phyloP scores from a whole-genome alignment of 2,797 vertebrate species.

The Poliocrania exsul region DNA sequence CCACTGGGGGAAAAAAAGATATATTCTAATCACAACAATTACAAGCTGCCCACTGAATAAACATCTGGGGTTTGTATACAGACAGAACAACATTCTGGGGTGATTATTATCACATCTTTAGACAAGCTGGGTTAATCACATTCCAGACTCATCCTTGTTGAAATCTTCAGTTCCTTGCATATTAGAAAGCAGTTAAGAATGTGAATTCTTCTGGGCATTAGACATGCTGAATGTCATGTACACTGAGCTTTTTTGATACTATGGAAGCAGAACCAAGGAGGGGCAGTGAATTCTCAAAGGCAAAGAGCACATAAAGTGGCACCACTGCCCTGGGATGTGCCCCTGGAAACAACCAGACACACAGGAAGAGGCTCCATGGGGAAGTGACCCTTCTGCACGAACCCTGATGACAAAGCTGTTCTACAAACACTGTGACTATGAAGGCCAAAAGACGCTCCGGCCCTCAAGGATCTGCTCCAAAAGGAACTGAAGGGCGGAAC shows the following conservation, averaged over 20 bases:
- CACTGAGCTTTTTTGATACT: fast-evolving
- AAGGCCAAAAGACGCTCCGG: background rate
- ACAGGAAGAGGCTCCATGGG: background rate
- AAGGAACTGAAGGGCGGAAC: background rate
- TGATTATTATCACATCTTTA: background rate
- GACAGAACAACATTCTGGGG: background rate
- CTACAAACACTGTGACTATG: background rate
- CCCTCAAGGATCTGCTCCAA: background rate
- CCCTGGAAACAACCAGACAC: background rate
- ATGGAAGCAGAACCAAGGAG: background rate
- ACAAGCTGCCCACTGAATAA: background rate
- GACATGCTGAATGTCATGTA: background rate
- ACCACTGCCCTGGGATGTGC: fast-evolving
- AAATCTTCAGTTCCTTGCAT: background rate
- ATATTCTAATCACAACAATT: background rate
- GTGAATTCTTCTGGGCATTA: background rate
- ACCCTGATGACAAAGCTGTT: background rate
- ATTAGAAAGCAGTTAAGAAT: background rate
- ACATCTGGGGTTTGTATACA: background rate
- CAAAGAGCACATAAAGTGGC: fast-evolving
- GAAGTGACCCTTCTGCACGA: background rate
- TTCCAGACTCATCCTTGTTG: background rate
- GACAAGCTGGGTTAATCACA: background rate
- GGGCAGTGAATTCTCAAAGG: background rate
- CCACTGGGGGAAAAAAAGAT: background rate